phyloP scores from a whole-genome alignment of 1,140 invertebrate species.

The Leptestheria dahalacensis region DNA sequence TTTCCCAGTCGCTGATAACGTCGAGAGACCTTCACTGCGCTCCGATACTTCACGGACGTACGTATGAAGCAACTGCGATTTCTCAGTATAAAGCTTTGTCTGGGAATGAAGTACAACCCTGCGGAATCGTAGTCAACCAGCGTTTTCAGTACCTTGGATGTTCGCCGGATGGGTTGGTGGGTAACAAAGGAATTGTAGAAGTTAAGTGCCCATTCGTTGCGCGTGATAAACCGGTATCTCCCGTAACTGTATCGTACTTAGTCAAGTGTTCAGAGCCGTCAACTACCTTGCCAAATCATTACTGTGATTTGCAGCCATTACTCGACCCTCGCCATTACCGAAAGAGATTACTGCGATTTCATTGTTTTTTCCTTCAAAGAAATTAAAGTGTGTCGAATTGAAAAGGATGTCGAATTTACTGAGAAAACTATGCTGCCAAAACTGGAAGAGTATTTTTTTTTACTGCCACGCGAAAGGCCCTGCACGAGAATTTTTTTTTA shows the following conservation, averaged over 20 bases:
- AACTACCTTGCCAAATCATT: neutral
- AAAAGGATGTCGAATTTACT: neutral
- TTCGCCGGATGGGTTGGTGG: conserved; percentile 19
- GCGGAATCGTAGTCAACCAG: conserved; percentile 17
- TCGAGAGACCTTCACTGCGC: neutral
- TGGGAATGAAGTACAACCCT: conserved; percentile 7
- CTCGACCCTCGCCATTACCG: neutral
- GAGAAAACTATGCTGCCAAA: neutral
- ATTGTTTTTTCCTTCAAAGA: neutral
- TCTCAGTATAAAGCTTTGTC: neutral
- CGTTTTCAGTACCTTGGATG: conserved; percentile 15
- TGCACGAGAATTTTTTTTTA: neutral
- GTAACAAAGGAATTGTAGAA: conserved; percentile 18
- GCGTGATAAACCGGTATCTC: neutral
- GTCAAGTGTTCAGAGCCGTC: neutral
- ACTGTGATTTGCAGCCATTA: neutral
- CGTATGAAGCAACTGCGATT: conserved; percentile 8
- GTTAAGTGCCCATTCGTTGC: conserved; percentile 17
- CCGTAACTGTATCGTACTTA: neutral
- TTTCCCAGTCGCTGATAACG: neutral
- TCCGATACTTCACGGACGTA: conserved; percentile 1
- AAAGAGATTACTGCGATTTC: neutral
- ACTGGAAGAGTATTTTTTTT: neutral
- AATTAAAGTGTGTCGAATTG: neutral
- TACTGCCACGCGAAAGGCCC: neutral